Conservation (phyloP, 2,797 vertebrate genomes). For the Sandelia bainsii region DNA sequence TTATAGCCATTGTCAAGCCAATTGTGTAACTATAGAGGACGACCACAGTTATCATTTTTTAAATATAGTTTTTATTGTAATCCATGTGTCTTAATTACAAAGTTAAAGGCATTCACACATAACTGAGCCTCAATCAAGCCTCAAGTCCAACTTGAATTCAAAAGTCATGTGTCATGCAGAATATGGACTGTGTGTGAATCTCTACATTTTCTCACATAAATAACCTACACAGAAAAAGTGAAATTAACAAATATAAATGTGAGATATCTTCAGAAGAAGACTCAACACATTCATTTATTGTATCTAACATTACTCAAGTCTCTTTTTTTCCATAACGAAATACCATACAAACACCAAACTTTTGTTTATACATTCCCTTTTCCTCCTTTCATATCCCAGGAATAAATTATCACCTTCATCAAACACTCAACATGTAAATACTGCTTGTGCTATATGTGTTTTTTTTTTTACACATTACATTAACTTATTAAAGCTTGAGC, state of each 20-base stretch:
- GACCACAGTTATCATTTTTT: constrained; percentile 7
- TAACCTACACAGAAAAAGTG: constrained; percentile 28
- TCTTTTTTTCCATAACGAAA: constrained; percentile 34
- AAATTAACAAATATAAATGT: constrained; percentile 27
- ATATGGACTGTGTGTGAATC: constrained; percentile 49
- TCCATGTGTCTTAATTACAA: constrained; percentile 72
- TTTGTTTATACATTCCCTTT: constrained; percentile 54
- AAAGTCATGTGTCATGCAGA: constrained; percentile 64
- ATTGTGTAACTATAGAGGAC: too few species aligned
- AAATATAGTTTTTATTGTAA: constrained; percentile 69
- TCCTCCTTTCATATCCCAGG: constrained; percentile 32
- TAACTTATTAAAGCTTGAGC: constrained; percentile 56
- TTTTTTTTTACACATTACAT: constrained; percentile 58
- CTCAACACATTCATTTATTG: constrained; percentile 42
- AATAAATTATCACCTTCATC: constrained; percentile 40
- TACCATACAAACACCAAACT: constrained; percentile 37
- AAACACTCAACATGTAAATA: constrained; percentile 58
- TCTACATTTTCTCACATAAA: constrained; percentile 43
- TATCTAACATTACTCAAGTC: constrained; percentile 25
- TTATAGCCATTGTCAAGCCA: too few species aligned
- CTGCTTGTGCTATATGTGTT: constrained; percentile 36
- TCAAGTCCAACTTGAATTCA: constrained; percentile 55
- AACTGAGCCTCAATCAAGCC: constrained; percentile 50
- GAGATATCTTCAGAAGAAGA: constrained; percentile 19
- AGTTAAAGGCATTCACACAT: constrained; percentile 69